Base-by-base conservation (phyloP, 1,140 invertebrate species). In the Bacillus rossius region DNA sequence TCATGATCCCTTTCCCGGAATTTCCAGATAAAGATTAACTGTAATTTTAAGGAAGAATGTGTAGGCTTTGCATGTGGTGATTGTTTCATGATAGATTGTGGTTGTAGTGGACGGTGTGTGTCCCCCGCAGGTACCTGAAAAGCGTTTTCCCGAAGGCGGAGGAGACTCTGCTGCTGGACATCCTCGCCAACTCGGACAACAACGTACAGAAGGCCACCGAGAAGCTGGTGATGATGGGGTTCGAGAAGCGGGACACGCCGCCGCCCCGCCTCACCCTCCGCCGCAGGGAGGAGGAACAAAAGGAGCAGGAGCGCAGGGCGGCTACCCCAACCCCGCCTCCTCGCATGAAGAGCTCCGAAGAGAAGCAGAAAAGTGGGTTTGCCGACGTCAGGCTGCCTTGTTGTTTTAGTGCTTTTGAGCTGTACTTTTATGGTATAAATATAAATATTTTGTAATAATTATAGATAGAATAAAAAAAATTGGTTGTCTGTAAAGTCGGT, bases 61-160 rank as follows among this genome's bases (percentile, higher is more conserved):
- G n/a, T n/a, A n/a, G n/a, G n/a, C n/a, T n/a, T n/a, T n/a, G n/a
- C n/a, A n/a, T n/a, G n/a, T n/a, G n/a, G n/a, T n/a, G n/a, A n/a
- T n/a, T n/a, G n/a, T n/a, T n/a, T n/a, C n/a, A n/a, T n/a, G n/a
- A n/a, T n/a, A n/a, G n/a, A n/a, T n/a, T n/a, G n/a, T n/a, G n/a
- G n/a, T n/a, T n/a, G n/a, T n/a, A n/a, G n/a, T n/a, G n/a, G n/a
- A n/a, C n/a, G n/a, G n/a, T n/a, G n/a, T n/a, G n/a, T n/a, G n/a
- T n/a, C n/a, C n/a, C n/a, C 29, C 10, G 48, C 74, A 92, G 91
- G 77, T 94, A 94, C 73, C 80, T 95, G 77, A 94, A 94, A 74
- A 91, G 88, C 68, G 82, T 94, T 64, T 94, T 93, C 74, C 90
- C 91, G n/a, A 89, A 91, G 74, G 89, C 87, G 0, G 91, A 95